Base-by-base conservation (phyloP, 2,797 vertebrate species). In the Carcharodon carcharias region DNA sequence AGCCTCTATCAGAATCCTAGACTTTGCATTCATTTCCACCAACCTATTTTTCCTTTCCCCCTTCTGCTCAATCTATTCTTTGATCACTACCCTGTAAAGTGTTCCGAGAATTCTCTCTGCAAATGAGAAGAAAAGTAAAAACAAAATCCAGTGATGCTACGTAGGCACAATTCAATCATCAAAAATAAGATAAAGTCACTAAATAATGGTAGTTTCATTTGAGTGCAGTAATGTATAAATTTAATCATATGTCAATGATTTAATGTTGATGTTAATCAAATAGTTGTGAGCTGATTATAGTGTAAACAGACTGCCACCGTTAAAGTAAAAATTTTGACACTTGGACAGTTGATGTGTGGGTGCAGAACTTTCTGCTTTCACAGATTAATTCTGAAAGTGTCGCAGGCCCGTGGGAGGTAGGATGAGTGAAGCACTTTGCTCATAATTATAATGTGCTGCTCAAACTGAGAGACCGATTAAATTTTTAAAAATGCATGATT, bases 291-390 rank as follows among this genome's bases (percentile, higher is more conserved):
- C 21, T 14, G 56, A 58, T 26, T 89, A 89, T 3, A 31, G 58
- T 31, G 56, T 56, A 58, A 89, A 58, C 87, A 58, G 5, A 35
- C 54, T 23, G 45, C 82, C 8, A 50, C 45, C 26, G 82, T 4
- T 89, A 23, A 50, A 85, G 21, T 58, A 89, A 58, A 23, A 28
- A 31, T 89, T 88, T 28, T 58, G 56, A 58, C 26, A 89, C 87
- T 56, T 89, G 87, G 54, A 89, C 54, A 58, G 56, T 89, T 89
- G 87, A 58, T 58, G 87, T 58, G 87, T 89, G 87, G 87, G 54
- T 89, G 87, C 31, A 58, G 54, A 89, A 89, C 54, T 56, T 61
- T 16, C 56, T 91, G 56, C 88, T 91, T 91, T 91, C 58, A 61
- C 31, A n/a, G 56, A 61, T 91, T 61, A 91, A 63, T 91, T 91